Evolutionary conservation across 1,140 invertebrate genomes (phyloP), one percentile per base, ranked within the genome.

Genomic region (Bombus waltoni): DNA sequence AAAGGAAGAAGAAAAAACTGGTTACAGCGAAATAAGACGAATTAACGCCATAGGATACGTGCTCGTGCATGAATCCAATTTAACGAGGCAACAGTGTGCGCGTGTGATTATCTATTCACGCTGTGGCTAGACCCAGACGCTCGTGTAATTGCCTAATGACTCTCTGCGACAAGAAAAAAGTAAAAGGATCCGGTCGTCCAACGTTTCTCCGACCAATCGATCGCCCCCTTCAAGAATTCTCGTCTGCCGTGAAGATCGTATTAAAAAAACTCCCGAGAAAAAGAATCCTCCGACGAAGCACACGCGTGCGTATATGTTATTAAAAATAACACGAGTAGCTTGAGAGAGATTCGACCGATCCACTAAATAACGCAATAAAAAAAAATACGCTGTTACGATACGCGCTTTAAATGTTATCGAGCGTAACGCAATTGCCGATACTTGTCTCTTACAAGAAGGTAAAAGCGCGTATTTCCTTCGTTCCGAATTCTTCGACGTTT

Each of bases 41-140:
- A 87, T 87, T 87, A 75, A 18, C 57, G 35, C 42, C 78, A 65
- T 74, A 42, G 59, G 66, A 70, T 87, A 78, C 70, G 35, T 83
- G 66, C 22, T 66, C 75, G n/a, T n/a, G 72, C 66, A 81, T 78
- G 83, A 86, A 88, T 88, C 62, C 40, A 82, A 88, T 88, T 86
- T 81, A 76, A 82, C 22, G 74, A 75, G 40, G 6, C 59, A 22
- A 25, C 42, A 2, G 28, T 65, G 77, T 71, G 40, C 68, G 62
- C 44, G 73, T 65, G 62, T 88, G 88, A 89, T 89, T 88, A 88
- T 82, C 78, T 86, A 76, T 82, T 88, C 87, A 59, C 62, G 83
- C 40, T 73, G 44, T n/a, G 59, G 25, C 70, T 44, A 18, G 42
- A n/a, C 35, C 38, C 73, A 47, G 44, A 38, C 66, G 44, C 25